phyloP scores from a whole-genome alignment of 2,797 vertebrate genomes.

The Erethizon dorsatum region DNA sequence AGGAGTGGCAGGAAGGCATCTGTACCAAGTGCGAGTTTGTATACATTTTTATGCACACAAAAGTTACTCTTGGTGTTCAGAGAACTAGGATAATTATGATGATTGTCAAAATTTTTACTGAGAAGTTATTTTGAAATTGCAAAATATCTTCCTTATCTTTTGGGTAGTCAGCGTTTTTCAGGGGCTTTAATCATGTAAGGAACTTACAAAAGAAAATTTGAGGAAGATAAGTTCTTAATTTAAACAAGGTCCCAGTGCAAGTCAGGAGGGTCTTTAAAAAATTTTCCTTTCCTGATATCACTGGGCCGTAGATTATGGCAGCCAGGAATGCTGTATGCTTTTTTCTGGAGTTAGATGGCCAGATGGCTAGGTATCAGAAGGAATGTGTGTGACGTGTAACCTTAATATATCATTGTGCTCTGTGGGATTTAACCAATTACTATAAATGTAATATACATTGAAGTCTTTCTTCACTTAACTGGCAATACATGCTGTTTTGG shows the following conservation, averaged over 20 bases:
- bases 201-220: background rate
- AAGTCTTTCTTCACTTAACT: background rate
- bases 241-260: background rate
- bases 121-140: background rate
- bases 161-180: background rate
- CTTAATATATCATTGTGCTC: background rate
- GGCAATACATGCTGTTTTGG: background rate
- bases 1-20: background rate
- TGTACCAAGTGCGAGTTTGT: background rate
- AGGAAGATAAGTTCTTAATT: background rate
- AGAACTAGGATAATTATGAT: background rate
- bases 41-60: background rate
- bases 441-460: background rate
- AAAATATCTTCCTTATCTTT: background rate
- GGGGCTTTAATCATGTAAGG: background rate
- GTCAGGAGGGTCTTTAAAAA: background rate
- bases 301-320: background rate
- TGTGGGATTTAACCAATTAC: background rate
- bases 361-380: background rate
- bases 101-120: background rate
- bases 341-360: background rate
- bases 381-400: background rate
- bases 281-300: background rate
- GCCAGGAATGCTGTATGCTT: background rate
- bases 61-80: background rate